Evolutionary conservation across 2,113 vertebrate genomes (phyloP), one percentile per base, ranked within the genome.

Genomic region (Montifringilla adamsi): DNA sequence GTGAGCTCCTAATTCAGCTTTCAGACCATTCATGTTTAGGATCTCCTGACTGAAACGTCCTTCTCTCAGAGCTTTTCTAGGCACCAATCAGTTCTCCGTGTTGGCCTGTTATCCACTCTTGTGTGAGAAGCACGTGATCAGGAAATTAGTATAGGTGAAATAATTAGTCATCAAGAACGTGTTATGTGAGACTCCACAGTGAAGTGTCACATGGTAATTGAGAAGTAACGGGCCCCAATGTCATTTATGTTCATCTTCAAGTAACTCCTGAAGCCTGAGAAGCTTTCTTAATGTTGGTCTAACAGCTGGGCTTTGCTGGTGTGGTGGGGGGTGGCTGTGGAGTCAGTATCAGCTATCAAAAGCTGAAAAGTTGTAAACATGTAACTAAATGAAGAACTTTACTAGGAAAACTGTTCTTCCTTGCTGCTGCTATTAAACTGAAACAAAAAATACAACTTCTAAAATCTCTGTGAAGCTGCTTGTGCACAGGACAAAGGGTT

Each of bases 21-120:
- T 72, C 24, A 7, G 3, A 2, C 50, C 11, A 5, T 58, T 46
- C 2, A 0, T 2, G 7, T 13, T 9, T 1, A 7, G 2, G 6
- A 3, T 11, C 27, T 35, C 15, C 22, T 16, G 39, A 8, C 15
- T 43, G 3, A 59, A 80, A 31, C 20, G 21, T 33, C n/a, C 16
- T 30, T 24, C 3, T 70, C 37, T 31, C 31, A 24, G 7, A 58
- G 46, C 53, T 75, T 13, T 62, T 23, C 12, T 24, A 19, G 74
- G 30, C 19, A 60, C 64, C 50, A 58, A 1, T 60, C 50, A 37
- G 1, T 35, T 35, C 47, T 39, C 24, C 17, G n/a, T 33, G 18
- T 28, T 41, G 68, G 27, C 44, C 77, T 81, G 64, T 72, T 96
- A 68, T 8, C 77, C 46, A 21, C 46, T 41, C 23, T 13, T 77